These are phyloP conservation scores for Prunella strophiata DNA, from an alignment of 2,797 vertebrate species.

Conservation along the genomic window DNA sequence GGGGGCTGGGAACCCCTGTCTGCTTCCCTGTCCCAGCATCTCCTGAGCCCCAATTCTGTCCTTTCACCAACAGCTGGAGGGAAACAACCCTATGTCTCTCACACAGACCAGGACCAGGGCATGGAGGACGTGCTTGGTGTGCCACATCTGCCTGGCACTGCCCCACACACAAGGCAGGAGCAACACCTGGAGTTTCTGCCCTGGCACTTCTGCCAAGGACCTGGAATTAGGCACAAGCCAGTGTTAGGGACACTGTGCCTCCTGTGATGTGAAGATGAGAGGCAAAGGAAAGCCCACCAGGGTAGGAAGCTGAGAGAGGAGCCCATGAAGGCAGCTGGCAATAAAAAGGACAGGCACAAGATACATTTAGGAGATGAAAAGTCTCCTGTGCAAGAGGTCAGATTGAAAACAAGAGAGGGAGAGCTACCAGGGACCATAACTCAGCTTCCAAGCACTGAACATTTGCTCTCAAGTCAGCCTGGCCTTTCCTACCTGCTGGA, in stretches of 20 bases:
- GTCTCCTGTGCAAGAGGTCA: not conserved
- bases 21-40: not conserved
- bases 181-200: not conserved
- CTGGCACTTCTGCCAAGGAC: not conserved
- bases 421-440: not conserved
- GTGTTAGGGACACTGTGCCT: fast-evolving
- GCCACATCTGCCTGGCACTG: not conserved
- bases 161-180: not conserved
- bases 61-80: not conserved
- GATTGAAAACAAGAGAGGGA: not conserved
- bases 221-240: not conserved
- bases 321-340: not conserved
- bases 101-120: not conserved
- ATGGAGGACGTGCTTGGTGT: not conserved
- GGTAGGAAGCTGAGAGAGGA: not conserved
- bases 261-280: not conserved
- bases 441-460: not conserved
- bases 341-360: not conserved
- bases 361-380: not conserved
- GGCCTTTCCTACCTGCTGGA: not conserved
- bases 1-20: not conserved
- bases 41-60: not conserved
- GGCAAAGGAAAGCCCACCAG: not conserved
- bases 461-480: not conserved
- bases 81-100: not conserved